Percentiles rank a stretch among this genome's conserved stretches.
Conservation (phyloP, 2,797 vertebrate species). For the Typhlichthys subterraneus region DNA sequence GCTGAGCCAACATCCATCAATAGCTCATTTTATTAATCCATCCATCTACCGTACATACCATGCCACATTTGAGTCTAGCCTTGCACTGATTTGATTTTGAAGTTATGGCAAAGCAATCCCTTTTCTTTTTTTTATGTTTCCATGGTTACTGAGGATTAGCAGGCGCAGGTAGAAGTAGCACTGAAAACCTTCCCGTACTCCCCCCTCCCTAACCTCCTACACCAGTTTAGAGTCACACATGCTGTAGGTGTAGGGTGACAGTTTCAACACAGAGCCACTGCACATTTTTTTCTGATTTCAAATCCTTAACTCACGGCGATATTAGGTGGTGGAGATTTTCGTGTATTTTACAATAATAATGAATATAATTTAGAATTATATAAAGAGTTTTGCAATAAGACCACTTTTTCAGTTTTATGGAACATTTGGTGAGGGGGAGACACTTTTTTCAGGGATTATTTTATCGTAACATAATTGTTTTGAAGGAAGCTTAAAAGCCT, state of each 20-base stretch:
- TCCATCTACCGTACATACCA: neutral
- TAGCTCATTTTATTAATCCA: neutral
- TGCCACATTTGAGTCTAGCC: constrained; percentile 17
- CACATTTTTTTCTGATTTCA: too few species aligned
- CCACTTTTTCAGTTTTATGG: neutral
- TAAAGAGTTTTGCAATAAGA: neutral
- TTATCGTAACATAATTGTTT: neutral
- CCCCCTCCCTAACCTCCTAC: constrained; percentile 21
- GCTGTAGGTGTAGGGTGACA: neutral
- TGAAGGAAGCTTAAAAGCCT: neutral
- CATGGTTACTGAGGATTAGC: constrained; percentile 54
- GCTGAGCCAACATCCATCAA: constrained; percentile 1
- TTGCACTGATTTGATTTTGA: constrained; percentile 13
- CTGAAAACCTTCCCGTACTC: neutral
- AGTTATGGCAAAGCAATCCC: constrained; percentile 20
- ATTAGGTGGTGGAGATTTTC: too few species aligned
- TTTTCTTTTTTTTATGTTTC: constrained; percentile 46
- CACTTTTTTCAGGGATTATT: neutral
- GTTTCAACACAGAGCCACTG: too few species aligned
- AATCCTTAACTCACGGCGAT: too few species aligned
- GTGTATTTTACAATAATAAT: too few species aligned
- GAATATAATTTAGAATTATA: too few species aligned
- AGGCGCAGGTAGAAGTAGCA: constrained; percentile 45
- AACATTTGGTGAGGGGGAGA: neutral
- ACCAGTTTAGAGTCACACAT: constrained; percentile 23